phyloP scores from a whole-genome alignment of 2,888 invertebrate genomes.

The Eupithecia inturbata region DNA sequence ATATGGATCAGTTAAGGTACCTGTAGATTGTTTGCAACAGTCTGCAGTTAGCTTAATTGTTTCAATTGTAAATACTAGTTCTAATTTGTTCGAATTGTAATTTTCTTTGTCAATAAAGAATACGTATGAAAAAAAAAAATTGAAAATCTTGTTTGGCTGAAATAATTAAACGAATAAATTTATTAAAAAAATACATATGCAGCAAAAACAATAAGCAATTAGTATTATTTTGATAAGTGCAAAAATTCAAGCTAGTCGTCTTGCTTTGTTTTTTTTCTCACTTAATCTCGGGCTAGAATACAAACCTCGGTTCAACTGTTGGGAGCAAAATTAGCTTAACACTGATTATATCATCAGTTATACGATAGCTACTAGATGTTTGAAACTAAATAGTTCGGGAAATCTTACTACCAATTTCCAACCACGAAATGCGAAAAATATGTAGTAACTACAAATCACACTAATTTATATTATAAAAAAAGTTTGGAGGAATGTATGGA shows the following conservation, averaged over 20 bases:
- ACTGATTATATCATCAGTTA: not conserved
- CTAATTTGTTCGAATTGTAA: no score
- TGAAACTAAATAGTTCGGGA: not conserved
- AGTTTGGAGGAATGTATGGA: not conserved
- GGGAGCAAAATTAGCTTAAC: conserved; percentile 1
- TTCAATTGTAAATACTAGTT: no score
- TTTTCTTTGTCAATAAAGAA: no score
- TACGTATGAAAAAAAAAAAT: no score
- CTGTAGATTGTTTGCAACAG: no score
- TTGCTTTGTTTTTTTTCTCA: not conserved
- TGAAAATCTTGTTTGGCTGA: no score
- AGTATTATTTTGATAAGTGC: not conserved
- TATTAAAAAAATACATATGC: not conserved
- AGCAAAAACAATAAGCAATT: not conserved
- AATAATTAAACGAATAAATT: not conserved
- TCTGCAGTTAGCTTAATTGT: no score
- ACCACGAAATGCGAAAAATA: not conserved
- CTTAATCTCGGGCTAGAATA: not conserved
- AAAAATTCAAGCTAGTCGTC: not conserved
- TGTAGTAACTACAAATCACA: not conserved
- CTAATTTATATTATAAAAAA: not conserved
- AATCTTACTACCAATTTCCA: not conserved
- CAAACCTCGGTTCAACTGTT: conserved; percentile 1
- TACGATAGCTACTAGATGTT: not conserved
- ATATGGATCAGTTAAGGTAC: no score